Conservation (phyloP, 2,113 vertebrate species). For the Vidua macroura region DNA sequence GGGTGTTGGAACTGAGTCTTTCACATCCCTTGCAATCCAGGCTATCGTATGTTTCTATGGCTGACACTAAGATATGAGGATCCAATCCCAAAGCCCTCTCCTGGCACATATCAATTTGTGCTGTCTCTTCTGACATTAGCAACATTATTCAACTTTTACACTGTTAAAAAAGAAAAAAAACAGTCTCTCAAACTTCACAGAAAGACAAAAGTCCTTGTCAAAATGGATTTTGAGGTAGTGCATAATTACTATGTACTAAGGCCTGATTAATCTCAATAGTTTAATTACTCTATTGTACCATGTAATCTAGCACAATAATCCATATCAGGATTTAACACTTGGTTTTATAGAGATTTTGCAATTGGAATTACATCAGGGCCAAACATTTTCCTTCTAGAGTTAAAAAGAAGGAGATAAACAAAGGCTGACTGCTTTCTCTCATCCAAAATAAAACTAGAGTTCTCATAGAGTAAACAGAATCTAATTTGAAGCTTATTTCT, state of each 20-base stretch:
- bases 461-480: constrained; percentile 33
- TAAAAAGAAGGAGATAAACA: not conserved
- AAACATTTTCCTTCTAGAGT: not conserved
- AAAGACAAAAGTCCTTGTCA: not conserved
- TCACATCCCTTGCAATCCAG: not conserved
- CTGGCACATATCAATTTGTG: not conserved
- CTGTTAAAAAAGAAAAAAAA: not conserved
- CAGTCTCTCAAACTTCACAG: not conserved
- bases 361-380: not conserved
- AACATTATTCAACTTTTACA: not conserved
- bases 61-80: not conserved
- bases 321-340: constrained; percentile 7
- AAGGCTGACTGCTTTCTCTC: not conserved
- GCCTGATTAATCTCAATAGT: not conserved
- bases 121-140: not conserved
- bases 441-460: not conserved
- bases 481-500: constrained; percentile 30
- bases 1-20: not conserved
- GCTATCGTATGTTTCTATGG: not conserved
- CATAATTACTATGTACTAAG: not conserved
- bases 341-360: not conserved
- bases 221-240: not conserved
- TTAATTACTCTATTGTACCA: not conserved
- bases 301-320: not conserved
- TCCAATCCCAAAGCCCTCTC: not conserved